Percentiles rank a stretch among this genome's conserved stretches.
These are phyloP conservation scores for Vulpes lagopus DNA, from an alignment of 2,113 vertebrate species.

Conservation along the genomic window DNA sequence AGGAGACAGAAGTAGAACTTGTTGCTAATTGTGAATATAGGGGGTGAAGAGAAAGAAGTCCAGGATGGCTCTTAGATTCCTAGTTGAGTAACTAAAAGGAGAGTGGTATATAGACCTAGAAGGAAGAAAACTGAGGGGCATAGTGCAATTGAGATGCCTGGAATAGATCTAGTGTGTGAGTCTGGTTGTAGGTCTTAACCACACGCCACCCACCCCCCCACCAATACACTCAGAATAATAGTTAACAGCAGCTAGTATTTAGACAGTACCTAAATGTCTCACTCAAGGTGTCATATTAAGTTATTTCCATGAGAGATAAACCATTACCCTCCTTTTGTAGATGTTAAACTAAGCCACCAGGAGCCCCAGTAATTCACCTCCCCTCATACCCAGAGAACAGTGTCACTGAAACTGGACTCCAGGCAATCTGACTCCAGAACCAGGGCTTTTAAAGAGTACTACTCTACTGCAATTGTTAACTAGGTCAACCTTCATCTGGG, in stretches of 20 bases:
- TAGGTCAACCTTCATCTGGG: background rate
- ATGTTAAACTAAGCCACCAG: background rate
- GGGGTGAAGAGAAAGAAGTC: background rate
- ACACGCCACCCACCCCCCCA: too few species aligned
- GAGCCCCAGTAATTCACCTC: background rate
- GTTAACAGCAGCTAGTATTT: background rate
- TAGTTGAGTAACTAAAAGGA: background rate
- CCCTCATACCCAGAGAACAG: background rate
- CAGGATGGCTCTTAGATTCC: background rate
- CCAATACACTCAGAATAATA: background rate
- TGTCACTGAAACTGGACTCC: background rate
- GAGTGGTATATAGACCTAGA: background rate
- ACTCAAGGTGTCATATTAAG: background rate
- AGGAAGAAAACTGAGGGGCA: background rate
- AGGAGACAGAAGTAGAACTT: background rate
- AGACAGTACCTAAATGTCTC: background rate
- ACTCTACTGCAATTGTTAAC: background rate
- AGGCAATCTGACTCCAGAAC: background rate
- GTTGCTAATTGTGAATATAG: background rate
- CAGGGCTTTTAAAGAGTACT: background rate
- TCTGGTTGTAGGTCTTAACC: background rate
- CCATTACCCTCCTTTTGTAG: background rate
- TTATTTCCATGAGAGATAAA: background rate
- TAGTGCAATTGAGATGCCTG: background rate
- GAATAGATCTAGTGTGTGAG: background rate